phyloP scores from a whole-genome alignment of 2,888 invertebrate species.

The Mesorhabditis belari region DNA sequence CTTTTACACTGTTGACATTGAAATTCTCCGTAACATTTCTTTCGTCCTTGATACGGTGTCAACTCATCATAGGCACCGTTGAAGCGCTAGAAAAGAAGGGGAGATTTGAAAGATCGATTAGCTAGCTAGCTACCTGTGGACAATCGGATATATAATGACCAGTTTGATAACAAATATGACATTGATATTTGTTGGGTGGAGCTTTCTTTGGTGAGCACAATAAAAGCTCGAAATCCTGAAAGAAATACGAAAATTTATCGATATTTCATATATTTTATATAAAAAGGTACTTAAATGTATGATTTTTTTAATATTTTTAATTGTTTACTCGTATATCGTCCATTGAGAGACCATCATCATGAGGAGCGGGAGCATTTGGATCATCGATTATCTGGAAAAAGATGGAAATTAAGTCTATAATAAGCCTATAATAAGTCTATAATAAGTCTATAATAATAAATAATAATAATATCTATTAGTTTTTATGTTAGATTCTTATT shows the following conservation, averaged over 20 bases:
- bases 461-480: background rate
- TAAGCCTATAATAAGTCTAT: too few relatives aligned
- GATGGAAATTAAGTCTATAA: background rate
- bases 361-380: constrained; percentile 12
- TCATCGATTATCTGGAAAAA: background rate
- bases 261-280: background rate
- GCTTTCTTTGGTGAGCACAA: constrained; percentile 50
- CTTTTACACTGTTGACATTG: constrained; percentile 31
- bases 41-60: constrained; percentile 52
- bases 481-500: background rate
- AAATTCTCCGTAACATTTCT: constrained; percentile 52
- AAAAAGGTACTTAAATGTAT: background rate
- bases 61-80: constrained; percentile 50
- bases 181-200: constrained; percentile 48
- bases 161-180: constrained; percentile 50
- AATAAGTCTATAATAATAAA: background rate
- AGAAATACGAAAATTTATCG: too few relatives aligned
- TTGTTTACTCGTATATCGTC: constrained; percentile 36
- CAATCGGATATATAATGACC: constrained; percentile 51
- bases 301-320: background rate
- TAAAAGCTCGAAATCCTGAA: constrained; percentile 41
- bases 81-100: constrained; percentile 39
- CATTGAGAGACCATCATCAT: constrained; percentile 45
- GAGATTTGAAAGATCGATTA: background rate
- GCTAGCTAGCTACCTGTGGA: constrained; percentile 18